Evolutionary conservation across 1,140 invertebrate genomes (phyloP), one percentile per base, ranked within the genome.

Genomic region (Dysdera silvatica): DNA sequence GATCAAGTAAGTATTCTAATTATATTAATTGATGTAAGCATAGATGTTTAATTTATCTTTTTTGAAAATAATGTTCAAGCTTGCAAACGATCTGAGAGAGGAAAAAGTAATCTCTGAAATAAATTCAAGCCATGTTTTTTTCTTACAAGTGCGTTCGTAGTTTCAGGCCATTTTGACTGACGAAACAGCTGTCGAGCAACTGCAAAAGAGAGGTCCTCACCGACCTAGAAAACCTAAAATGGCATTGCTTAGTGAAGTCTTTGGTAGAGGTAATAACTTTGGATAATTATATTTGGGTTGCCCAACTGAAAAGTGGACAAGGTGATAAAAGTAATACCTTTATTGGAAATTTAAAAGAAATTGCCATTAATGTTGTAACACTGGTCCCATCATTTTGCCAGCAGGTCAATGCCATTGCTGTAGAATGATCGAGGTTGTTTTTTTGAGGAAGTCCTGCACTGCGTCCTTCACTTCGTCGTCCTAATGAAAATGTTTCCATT

Each of bases 121-220:
- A n/a, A n/a, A n/a, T n/a, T n/a, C n/a, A n/a, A n/a, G n/a, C n/a
- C 48, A 18, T 43, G 29, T 61, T 37, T 4, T 48, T 47, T 65
- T 45, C 12, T 45, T 37, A 57, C 8, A 40, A 23, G 41, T 52
- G n/a, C 20, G 10, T 37, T 55, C 53, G 55, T 41, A 77, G 75
- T 69, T 77, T 56, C 73, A 73, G 18, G 87, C 89, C 16, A 90
- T 94, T 66, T 79, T 89, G 43, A 83, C 82, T 58, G 88, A 91
- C 70, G 87, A 90, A 74, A 91, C 88, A 20, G 83, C 85, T 5
- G 82, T 92, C 14, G 89, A 94, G 78, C 84, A 87, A 70, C 72
- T 80, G 29, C 86, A 89, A 76, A 82, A 84, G 61, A 82, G 82
- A 72, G 84, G 85, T 41, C 78, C 82, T 29, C 82, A 82, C 70